Evolutionary conservation across 2,113 vertebrate species (phyloP).

Genomic region (Dicentrarchus labrax): DNA sequence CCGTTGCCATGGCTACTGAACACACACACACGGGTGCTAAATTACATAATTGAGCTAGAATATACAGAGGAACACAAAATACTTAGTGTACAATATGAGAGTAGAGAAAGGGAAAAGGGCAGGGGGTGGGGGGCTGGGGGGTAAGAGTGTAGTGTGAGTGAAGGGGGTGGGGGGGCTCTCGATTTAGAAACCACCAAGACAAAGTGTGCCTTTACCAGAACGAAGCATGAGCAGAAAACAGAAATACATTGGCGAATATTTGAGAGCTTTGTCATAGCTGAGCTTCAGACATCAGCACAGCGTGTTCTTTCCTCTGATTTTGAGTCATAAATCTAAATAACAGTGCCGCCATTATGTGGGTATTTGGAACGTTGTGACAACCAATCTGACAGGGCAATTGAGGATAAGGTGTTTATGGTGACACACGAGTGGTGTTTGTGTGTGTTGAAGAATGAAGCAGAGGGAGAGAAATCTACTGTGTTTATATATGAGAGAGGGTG

Average conservation of each 20-base stretch:
- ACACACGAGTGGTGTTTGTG: conserved; percentile 23
- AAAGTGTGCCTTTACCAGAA: conserved; percentile 46
- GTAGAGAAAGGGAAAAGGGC: conserved; percentile 13
- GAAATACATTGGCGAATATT: conserved; percentile 46
- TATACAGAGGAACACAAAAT: conserved; percentile 79
- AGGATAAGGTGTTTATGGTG: conserved; percentile 68
- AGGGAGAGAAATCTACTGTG: conserved; percentile 24
- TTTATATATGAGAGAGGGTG: conserved; percentile 56
- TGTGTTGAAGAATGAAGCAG: conserved; percentile 16
- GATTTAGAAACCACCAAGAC: conserved; percentile 40
- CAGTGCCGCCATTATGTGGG: conserved; percentile 46
- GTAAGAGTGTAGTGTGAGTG: background rate
- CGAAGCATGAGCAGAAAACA: conserved; percentile 18
- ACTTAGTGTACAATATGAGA: conserved; percentile 68
- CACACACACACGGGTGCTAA: conserved; percentile 75
- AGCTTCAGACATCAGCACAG: conserved; percentile 47
- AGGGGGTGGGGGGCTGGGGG: background rate
- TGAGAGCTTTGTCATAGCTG: conserved; percentile 56
- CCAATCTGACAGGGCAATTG: conserved; percentile 35
- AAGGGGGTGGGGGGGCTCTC: background rate
- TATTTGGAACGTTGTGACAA: conserved; percentile 33
- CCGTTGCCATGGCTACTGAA: conserved; percentile 84
- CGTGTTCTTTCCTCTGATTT: conserved; percentile 52
- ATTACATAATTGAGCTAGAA: conserved; percentile 86
- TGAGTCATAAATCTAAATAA: conserved; percentile 59